phyloP scores from a whole-genome alignment of 1,140 invertebrate genomes.

The Wasmannia auropunctata region DNA sequence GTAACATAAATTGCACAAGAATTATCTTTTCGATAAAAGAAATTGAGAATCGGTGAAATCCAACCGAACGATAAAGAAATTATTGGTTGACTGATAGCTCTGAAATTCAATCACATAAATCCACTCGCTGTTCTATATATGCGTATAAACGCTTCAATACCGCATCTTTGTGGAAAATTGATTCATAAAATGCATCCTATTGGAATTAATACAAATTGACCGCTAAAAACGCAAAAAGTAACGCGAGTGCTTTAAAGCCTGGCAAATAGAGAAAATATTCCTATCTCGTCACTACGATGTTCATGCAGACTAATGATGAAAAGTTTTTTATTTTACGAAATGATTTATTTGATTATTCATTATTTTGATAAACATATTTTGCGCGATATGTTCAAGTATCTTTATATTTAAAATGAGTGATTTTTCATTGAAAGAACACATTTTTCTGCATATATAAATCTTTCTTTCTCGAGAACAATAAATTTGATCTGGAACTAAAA shows the following conservation, averaged over 20 bases:
- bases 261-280: background rate
- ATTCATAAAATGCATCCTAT: slow-evolving; percentile 32
- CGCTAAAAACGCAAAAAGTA: slow-evolving; percentile 4
- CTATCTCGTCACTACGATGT: background rate
- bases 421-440: background rate
- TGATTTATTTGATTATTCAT: background rate
- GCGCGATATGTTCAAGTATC: background rate
- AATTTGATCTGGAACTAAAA: background rate
- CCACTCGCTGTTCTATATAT: background rate
- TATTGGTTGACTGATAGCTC: slow-evolving; percentile 27
- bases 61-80: slow-evolving; percentile 17
- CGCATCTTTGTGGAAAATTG: background rate
- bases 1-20: background rate
- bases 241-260: background rate
- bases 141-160: background rate
- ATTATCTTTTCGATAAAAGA: slow-evolving; percentile 1
- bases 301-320: background rate
- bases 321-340: background rate
- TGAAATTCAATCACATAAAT: slow-evolving; percentile 32
- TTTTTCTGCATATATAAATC: background rate
- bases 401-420: background rate
- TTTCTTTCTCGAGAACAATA: background rate
- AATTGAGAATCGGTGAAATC: background rate
- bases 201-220: slow-evolving; percentile 45
- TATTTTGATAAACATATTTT: background rate